Evolutionary conservation across 2,888 invertebrate genomes (phyloP), one percentile per base, ranked within the genome.

Genomic region (Argyra leucocephala): DNA sequence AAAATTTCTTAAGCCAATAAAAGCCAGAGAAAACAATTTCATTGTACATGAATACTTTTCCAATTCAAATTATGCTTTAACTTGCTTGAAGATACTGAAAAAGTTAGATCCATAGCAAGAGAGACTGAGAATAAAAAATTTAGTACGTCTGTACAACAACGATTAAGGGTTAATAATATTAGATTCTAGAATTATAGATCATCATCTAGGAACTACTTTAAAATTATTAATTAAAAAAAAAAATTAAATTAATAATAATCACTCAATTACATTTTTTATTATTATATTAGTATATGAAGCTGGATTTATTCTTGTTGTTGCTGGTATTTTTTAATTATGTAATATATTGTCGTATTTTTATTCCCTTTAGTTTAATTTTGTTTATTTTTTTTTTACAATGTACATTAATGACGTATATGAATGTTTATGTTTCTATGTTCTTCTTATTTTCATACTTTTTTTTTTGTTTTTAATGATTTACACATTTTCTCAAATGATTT

Each of bases 401-500:
- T n/a, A 48, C 48, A 48, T 18, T 22, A 36, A 67, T 22, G 23
- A 63, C 31, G 22, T 22, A 15, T n/a, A 18, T 23, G 22, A 26
- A 15, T n/a, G 22, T 63, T 6, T 26, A 60, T 21, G 59, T 60
- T 59, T 60, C 9, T 23, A 23, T 63, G n/a, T 58, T 21, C 21
- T 63, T 48, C 5, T 57, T n/a, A 36, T 57, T 22, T 63, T 26
- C 24, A 57, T 64, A 59, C n/a, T 31, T 22, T 3, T 64, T 21
- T 37, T 48, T 62, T 21, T 57, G 21, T 62, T 26, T 37, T 57
- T 66, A 63, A 61, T 59, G 26, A 62, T 24, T 64, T 60, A 21
- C 58, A 37, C 22, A 36, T 64, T 66, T 69, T 66, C 65, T n/a
- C 3, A 48, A 26, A 26, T n/a, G n/a, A n/a, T n/a, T 24, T 57